phyloP scores from a whole-genome alignment of 2,797 vertebrate species.

The Echiichthys vipera region DNA sequence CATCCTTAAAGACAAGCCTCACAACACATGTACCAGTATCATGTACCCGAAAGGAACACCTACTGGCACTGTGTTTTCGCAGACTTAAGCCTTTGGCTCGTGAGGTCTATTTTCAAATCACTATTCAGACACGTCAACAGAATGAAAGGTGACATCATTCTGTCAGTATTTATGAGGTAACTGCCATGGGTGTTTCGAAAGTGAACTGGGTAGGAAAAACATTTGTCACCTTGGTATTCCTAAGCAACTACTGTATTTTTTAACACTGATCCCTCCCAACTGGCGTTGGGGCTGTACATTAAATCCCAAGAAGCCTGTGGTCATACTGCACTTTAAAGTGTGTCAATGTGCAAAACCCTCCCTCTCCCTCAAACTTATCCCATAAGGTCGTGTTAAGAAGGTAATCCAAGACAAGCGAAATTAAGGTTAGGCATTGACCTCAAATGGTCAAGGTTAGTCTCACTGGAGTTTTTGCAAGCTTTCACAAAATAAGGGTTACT shows the following conservation, averaged over 20 bases:
- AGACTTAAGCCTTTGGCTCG: background rate
- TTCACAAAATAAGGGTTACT: no score
- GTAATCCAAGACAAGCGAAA: no score
- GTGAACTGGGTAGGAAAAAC: background rate
- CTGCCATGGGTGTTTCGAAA: background rate
- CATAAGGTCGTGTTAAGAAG: no score
- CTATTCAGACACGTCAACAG: conserved; percentile 19
- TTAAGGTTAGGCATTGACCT: no score
- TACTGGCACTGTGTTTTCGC: background rate
- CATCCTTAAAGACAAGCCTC: conserved; percentile 11
- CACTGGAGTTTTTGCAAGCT: no score
- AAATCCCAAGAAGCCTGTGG: background rate
- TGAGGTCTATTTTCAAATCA: conserved; percentile 39
- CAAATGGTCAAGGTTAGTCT: no score
- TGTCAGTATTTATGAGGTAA: conserved; percentile 30
- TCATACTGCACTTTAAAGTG: background rate
- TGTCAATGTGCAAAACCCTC: background rate
- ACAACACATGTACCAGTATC: background rate
- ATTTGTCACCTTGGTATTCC: background rate
- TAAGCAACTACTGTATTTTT: no score
- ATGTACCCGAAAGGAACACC: background rate
- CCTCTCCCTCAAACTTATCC: background rate
- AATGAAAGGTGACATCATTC: conserved; percentile 35
- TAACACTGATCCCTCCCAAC: background rate
- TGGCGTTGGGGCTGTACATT: background rate